Conservation (phyloP, 2,888 invertebrate species). For the Colletes collaris region DNA sequence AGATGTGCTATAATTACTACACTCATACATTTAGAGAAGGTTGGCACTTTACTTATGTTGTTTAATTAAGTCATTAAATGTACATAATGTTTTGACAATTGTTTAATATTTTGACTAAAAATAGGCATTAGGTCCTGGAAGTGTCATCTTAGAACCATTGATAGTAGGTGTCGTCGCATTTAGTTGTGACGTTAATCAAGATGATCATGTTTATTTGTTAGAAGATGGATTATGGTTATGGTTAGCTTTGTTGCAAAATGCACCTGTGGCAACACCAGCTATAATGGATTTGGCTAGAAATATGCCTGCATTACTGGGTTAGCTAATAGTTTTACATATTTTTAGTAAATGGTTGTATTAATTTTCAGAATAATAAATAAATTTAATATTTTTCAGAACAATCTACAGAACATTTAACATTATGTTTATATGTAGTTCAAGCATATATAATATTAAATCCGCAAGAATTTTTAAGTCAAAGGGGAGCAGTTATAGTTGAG, state of each 20-base stretch:
- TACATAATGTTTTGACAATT: conserved; percentile 3
- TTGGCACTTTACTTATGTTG: conserved; percentile 67
- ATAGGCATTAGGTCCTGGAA: conserved; percentile 84
- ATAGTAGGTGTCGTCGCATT: conserved; percentile 87
- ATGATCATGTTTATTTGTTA: conserved; percentile 93
- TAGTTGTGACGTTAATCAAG: conserved; percentile 91
- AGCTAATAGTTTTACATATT: conserved; percentile 58
- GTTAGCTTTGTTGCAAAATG: conserved; percentile 92
- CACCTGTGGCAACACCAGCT: conserved; percentile 86
- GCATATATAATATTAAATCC: conserved; percentile 92
- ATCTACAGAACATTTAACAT: conserved; percentile 91
- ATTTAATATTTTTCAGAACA: conserved; percentile 85
- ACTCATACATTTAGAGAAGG: conserved; percentile 93
- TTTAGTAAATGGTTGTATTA: conserved; percentile 14
- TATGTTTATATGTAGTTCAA: conserved; percentile 91
- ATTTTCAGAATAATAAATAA: background rate
- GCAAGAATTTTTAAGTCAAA: conserved; percentile 89
- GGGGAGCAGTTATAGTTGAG: conserved; percentile 88
- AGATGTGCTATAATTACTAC: conserved; percentile 95
- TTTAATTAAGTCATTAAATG: conserved; percentile 7
- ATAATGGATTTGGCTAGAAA: conserved; percentile 90
- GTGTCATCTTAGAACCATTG: conserved; percentile 84
- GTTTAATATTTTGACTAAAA: conserved; percentile 42
- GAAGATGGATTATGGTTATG: conserved; percentile 97
- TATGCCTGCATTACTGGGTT: conserved; percentile 89